phyloP scores from a whole-genome alignment of 1,140 invertebrate genomes.

The Oreohelix idahoensis region DNA sequence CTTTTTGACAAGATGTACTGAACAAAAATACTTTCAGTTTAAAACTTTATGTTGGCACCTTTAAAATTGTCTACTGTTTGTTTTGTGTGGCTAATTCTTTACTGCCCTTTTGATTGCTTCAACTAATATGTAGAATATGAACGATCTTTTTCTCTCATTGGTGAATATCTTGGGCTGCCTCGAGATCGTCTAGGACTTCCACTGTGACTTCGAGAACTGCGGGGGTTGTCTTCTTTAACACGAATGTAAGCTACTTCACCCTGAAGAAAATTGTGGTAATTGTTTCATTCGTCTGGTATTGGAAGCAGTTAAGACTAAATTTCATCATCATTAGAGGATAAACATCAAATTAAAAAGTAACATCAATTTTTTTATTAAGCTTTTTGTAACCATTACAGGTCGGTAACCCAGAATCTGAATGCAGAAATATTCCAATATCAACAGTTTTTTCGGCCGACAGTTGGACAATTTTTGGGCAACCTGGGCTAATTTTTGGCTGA shows the following conservation, averaged over 20 bases:
- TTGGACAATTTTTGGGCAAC: too few relatives aligned
- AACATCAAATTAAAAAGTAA: too few relatives aligned
- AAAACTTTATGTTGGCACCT: neutral
- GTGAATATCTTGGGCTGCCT: conserved; percentile 82
- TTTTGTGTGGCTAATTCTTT: neutral
- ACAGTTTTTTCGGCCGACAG: too few relatives aligned
- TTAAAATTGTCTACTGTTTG: neutral
- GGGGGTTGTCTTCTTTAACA: conserved; percentile 92
- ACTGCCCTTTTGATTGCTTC: neutral
- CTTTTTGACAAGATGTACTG: neutral
- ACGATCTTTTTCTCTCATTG: conserved; percentile 86
- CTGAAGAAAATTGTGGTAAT: conserved; percentile 76
- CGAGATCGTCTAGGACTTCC: conserved; percentile 81
- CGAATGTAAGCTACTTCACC: conserved; percentile 96
- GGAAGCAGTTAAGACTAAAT: too few relatives aligned
- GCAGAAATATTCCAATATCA: too few relatives aligned
- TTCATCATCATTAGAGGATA: too few relatives aligned
- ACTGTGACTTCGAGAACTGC: conserved; percentile 75
- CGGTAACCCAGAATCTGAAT: too few relatives aligned
- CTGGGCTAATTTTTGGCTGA: too few relatives aligned
- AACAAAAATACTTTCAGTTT: neutral
- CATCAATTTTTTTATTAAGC: too few relatives aligned
- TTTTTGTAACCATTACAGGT: too few relatives aligned
- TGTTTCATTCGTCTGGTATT: too few relatives aligned
- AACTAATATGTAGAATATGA: conserved; percentile 50